Percentiles rank a stretch among this genome's conserved stretches.
Conservation (phyloP, 2,888 invertebrate genomes). For the Serrognathus titanus region DNA sequence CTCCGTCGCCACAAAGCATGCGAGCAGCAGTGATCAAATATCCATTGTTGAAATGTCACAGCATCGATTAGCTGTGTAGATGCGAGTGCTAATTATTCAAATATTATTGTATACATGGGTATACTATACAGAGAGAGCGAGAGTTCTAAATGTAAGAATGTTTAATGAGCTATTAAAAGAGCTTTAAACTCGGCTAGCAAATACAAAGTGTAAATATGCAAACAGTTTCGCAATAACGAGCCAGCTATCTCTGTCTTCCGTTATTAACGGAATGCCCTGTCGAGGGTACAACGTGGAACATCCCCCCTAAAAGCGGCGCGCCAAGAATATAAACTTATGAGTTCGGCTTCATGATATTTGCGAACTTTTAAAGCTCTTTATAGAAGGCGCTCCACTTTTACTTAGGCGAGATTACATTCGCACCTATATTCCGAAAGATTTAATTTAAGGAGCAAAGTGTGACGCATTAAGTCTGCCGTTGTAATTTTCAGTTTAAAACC, state of each 20-base stretch:
- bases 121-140: conserved; percentile 18
- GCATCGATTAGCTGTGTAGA: conserved; percentile 25
- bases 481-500: conserved; percentile 21
- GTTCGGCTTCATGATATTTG: conserved; percentile 26
- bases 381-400: conserved; percentile 24
- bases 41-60: conserved; percentile 28
- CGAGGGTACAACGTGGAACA: conserved; percentile 17
- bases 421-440: conserved; percentile 21
- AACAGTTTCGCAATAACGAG: conserved; percentile 5
- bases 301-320: conserved; percentile 18
- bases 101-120: conserved; percentile 18
- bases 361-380: conserved; percentile 25
- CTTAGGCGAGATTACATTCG: conserved; percentile 24
- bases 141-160: conserved; percentile 28
- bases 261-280: conserved; percentile 9
- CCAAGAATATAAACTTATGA: conserved; percentile 20
- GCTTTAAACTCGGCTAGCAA: conserved; percentile 30
- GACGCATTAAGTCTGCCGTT: background rate
- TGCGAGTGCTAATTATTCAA: conserved; percentile 24
- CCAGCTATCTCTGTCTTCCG: background rate
- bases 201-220: conserved; percentile 32
- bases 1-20: conserved; percentile 19
- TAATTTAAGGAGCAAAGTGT: conserved; percentile 20
- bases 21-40: conserved; percentile 27
- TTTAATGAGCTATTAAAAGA: conserved; percentile 35